These are phyloP conservation scores for Willisornis vidua DNA, from an alignment of 2,113 vertebrate species.

Conservation along the genomic window DNA sequence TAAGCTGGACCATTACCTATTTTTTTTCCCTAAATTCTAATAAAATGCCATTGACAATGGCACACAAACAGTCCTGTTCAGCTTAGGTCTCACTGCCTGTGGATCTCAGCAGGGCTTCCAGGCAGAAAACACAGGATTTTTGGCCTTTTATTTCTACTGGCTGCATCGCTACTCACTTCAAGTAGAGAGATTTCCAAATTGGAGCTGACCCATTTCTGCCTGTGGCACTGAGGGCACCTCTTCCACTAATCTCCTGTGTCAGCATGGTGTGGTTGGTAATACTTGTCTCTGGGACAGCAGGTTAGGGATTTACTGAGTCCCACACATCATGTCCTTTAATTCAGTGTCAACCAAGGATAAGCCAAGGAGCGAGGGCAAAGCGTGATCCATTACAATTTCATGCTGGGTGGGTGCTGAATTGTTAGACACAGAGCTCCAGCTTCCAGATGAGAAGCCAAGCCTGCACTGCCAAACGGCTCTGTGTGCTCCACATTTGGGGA, in stretches of 20 bases:
- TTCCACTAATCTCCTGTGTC: conserved; percentile 25
- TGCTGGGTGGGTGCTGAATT: conserved; percentile 41
- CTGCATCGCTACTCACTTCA: background rate
- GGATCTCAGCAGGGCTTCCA: background rate
- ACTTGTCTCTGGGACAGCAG: conserved; percentile 44
- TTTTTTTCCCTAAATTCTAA: background rate
- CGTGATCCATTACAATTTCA: conserved; percentile 28
- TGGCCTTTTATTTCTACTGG: background rate
- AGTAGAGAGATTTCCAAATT: conserved; percentile 32
- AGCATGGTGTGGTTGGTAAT: background rate
- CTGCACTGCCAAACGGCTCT: background rate
- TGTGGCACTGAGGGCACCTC: background rate
- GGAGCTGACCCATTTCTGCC: conserved; percentile 42
- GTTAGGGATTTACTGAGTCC: conserved; percentile 23
- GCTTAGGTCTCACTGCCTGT: background rate
- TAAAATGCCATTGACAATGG: background rate
- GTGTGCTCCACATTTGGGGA: background rate
- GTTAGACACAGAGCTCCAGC: background rate
- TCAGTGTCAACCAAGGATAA: conserved; percentile 56
- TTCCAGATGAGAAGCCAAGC: conserved; percentile 25
- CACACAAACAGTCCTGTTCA: background rate
- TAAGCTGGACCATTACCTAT: background rate
- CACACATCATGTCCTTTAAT: conserved; percentile 9
- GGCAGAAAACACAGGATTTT: conserved; percentile 1
- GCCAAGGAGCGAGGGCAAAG: conserved; percentile 40